A percentile compares a stretch with the other conserved stretches of the same genome.
phyloP scores from a whole-genome alignment of 2,888 invertebrate species.

The Rhodophaea formosa region DNA sequence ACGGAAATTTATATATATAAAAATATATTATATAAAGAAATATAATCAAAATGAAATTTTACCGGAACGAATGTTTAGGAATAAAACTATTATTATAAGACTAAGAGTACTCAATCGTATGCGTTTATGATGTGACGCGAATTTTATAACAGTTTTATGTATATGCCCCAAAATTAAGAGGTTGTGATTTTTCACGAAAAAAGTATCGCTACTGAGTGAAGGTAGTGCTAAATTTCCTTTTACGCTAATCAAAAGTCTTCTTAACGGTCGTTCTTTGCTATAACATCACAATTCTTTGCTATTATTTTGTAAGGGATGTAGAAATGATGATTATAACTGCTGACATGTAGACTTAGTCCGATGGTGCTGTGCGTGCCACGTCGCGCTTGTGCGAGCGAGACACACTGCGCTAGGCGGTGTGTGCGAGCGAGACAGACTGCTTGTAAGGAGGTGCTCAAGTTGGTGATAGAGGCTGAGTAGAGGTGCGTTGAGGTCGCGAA shows the following conservation, averaged over 20 bases:
- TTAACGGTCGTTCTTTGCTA: too few relatives aligned
- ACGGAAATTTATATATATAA: not conserved
- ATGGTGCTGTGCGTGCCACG: not conserved
- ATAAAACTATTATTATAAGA: too few relatives aligned
- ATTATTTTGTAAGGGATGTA: too few relatives aligned
- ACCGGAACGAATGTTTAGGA: too few relatives aligned
- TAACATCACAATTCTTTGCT: not conserved
- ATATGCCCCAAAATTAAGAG: not conserved
- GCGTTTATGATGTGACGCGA: not conserved
- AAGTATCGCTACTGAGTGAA: too few relatives aligned
- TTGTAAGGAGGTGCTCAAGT: not conserved
- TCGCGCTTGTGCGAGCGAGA: not conserved
- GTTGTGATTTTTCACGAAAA: slow-evolving; percentile 1
- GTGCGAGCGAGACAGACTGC: not conserved
- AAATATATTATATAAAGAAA: not conserved
- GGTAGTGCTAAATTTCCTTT: too few relatives aligned
- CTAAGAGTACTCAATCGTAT: too few relatives aligned
- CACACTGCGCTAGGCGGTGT: not conserved
- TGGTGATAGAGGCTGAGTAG: too few relatives aligned
- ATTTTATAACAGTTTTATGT: not conserved
- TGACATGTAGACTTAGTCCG: not conserved
- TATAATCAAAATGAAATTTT: not conserved
- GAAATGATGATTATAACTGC: too few relatives aligned
- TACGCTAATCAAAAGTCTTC: too few relatives aligned
- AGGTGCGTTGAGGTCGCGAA: not conserved